Evolutionary conservation across 2,888 invertebrate genomes (phyloP).

Genomic region (Metallyticus violacea): DNA sequence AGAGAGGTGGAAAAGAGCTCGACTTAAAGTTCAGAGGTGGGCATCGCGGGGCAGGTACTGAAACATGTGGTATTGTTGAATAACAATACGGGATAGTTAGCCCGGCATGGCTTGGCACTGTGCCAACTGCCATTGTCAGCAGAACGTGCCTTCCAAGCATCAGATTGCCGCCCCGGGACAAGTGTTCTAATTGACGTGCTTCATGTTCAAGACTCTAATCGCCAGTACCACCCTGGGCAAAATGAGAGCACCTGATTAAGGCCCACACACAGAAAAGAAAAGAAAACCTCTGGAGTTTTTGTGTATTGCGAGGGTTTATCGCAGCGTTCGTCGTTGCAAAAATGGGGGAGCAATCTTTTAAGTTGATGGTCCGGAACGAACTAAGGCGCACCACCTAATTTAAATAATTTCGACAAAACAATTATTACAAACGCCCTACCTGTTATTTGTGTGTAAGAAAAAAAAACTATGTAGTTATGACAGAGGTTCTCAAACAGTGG

Average conservation of each 20-base stretch:
- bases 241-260: neutral
- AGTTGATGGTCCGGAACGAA: too few species aligned
- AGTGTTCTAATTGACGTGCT: neutral
- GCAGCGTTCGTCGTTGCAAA: neutral
- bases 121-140: neutral
- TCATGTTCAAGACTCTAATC: neutral
- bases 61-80: neutral
- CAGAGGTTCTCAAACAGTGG: too few species aligned
- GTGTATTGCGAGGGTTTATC: neutral
- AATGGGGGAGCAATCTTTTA: too few species aligned
- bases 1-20: neutral
- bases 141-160: neutral
- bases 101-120: neutral
- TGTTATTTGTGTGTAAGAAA: too few species aligned
- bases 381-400: too few species aligned
- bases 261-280: neutral
- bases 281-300: neutral
- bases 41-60: neutral
- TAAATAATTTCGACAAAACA: too few species aligned
- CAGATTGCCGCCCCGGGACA: neutral
- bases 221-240: neutral
- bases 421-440: too few species aligned
- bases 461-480: too few species aligned
- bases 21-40: neutral
- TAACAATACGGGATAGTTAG: neutral